phyloP scores from a whole-genome alignment of 2,888 invertebrate genomes.

The Amphipoea lucens region DNA sequence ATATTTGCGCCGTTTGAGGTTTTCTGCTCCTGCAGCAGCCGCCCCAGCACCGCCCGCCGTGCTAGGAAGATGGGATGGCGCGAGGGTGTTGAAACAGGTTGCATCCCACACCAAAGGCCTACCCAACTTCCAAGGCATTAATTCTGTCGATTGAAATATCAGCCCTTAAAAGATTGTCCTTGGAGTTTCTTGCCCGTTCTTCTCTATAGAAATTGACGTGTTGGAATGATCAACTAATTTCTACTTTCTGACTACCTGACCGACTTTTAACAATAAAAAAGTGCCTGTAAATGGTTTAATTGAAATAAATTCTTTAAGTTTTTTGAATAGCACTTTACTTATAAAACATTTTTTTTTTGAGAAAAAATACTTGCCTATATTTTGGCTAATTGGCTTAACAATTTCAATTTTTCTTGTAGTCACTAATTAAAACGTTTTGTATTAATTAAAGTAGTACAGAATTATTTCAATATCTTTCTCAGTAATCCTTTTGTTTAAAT shows the following conservation, averaged over 20 bases:
- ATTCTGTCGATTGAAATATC: too few relatives aligned
- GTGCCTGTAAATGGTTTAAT: not conserved
- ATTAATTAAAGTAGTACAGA: not conserved
- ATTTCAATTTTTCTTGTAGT: constrained; percentile 12
- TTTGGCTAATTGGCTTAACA: not conserved
- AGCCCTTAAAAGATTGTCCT: too few relatives aligned
- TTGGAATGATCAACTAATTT: not conserved
- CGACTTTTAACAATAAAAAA: not conserved
- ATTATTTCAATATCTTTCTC: not conserved
- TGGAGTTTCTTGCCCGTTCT: not conserved
- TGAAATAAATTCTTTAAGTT: not conserved
- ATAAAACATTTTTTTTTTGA: not conserved
- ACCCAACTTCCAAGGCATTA: too few relatives aligned
- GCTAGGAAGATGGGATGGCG: too few relatives aligned
- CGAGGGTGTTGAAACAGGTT: too few relatives aligned
- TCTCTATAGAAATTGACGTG: not conserved
- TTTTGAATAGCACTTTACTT: not conserved
- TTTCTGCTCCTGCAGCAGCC: too few relatives aligned
- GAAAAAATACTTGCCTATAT: not conserved
- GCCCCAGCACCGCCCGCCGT: too few relatives aligned
- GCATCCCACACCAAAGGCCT: too few relatives aligned
- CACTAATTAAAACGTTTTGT: not conserved
- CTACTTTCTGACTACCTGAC: too few relatives aligned
- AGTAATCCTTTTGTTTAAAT: not conserved
- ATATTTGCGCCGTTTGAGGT: too few relatives aligned